Conservation (phyloP, 2,888 invertebrate species). For the Rambutsinella grinnellia region DNA sequence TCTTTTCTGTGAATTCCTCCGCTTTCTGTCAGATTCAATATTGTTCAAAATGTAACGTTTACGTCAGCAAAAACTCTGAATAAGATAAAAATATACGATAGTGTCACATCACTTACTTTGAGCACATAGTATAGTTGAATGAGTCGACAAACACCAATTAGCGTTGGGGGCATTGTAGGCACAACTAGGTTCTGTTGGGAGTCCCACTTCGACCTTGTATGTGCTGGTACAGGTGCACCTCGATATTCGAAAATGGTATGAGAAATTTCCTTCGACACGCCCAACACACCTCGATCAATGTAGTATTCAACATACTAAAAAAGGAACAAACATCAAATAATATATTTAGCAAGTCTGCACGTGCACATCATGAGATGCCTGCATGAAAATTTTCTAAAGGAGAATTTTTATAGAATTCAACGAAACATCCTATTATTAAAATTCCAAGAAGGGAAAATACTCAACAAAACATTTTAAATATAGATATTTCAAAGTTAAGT, state of each 20-base stretch:
- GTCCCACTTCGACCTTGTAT: slow-evolving; percentile 77
- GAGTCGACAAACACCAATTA: slow-evolving; percentile 79
- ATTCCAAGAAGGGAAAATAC: neutral
- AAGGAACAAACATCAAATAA: slow-evolving; percentile 60
- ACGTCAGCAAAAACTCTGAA: too few relatives aligned
- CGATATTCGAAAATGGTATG: slow-evolving; percentile 81
- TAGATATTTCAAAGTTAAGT: too few relatives aligned
- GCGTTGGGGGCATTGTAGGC: slow-evolving; percentile 82
- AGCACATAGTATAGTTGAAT: slow-evolving; percentile 81
- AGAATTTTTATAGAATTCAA: neutral
- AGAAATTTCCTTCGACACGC: slow-evolving; percentile 78
- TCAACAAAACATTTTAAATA: too few relatives aligned
- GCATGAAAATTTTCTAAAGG: too few relatives aligned
- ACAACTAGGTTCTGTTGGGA: slow-evolving; percentile 77
- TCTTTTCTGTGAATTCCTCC: too few relatives aligned
- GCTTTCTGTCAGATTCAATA: too few relatives aligned
- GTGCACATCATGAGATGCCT: too few relatives aligned
- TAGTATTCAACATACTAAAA: slow-evolving; percentile 80
- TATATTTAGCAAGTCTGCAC: neutral
- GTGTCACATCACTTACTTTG: slow-evolving; percentile 74
- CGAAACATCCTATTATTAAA: neutral
- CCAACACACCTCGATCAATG: slow-evolving; percentile 81
- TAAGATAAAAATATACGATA: too few relatives aligned
- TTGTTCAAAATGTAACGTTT: too few relatives aligned
- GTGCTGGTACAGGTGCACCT: slow-evolving; percentile 76